Conservation (phyloP, 2,113 vertebrate genomes). For the Arenaria interpres region DNA sequence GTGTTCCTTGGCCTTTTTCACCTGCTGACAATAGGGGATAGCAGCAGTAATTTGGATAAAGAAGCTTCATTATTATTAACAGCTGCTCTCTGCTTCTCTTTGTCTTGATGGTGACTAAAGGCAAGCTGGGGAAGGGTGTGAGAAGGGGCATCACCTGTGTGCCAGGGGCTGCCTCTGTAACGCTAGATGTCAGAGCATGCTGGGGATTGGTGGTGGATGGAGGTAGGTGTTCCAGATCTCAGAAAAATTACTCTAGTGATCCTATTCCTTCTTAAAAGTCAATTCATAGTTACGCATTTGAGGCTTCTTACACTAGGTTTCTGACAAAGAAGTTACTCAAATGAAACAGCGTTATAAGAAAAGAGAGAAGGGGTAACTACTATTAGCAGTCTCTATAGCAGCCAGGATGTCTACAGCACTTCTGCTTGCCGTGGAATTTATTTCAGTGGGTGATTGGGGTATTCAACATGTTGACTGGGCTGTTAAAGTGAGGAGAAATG, state of each 20-base stretch:
- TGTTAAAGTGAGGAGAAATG: not conserved
- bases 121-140: not conserved
- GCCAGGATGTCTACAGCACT: not conserved
- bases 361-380: not conserved
- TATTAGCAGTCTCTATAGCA: not conserved
- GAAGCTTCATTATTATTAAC: not conserved
- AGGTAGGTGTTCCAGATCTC: not conserved
- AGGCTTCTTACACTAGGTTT: not conserved
- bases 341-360: not conserved
- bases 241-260: not conserved
- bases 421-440: not conserved
- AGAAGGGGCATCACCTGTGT: not conserved
- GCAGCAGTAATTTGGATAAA: not conserved
- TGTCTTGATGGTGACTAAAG: not conserved
- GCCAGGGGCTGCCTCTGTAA: not conserved
- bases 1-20: not conserved
- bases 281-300: not conserved
- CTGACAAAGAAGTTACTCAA: not conserved
- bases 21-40: not conserved
- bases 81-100: not conserved
- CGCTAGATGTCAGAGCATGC: rapidly evolving
- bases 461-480: not conserved
- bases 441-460: not conserved
- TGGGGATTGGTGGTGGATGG: not conserved
- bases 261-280: not conserved